phyloP scores from a whole-genome alignment of 37 sponge, comb jelly and placozoan species.

The Bolinopsis microptera region DNA sequence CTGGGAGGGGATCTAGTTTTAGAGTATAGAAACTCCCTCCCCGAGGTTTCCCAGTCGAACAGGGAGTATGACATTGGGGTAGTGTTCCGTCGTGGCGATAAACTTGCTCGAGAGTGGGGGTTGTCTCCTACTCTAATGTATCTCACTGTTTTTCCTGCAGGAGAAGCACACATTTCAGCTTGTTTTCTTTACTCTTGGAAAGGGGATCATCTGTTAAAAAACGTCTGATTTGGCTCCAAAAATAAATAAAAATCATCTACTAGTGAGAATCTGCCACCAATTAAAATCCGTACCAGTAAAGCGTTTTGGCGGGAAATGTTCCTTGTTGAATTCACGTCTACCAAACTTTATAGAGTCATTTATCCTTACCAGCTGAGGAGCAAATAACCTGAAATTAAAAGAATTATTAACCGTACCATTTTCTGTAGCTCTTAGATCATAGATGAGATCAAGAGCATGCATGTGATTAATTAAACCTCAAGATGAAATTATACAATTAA shows the following conservation, averaged over 20 bases:
- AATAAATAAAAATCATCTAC: too few relatives aligned
- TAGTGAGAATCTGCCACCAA: too few relatives aligned
- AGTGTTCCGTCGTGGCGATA: slow-evolving; percentile 30
- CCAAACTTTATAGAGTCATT: slow-evolving; percentile 58
- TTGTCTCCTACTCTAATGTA: background rate
- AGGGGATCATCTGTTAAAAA: too few relatives aligned
- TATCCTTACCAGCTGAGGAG: slow-evolving; percentile 18
- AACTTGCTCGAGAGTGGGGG: background rate
- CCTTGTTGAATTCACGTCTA: slow-evolving; percentile 13
- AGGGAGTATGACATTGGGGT: slow-evolving; percentile 34
- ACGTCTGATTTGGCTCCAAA: too few relatives aligned
- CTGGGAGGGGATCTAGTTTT: background rate
- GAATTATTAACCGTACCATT: too few relatives aligned
- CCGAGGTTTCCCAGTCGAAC: slow-evolving; percentile 46
- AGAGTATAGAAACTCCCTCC: slow-evolving; percentile 12
- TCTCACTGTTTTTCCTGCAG: background rate
- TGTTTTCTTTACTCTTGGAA: too few relatives aligned
- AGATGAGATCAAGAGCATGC: too few relatives aligned
- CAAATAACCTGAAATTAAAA: slow-evolving; percentile 46
- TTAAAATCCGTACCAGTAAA: background rate
- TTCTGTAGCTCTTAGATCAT: too few relatives aligned
- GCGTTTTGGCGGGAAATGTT: background rate
- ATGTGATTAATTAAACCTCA: too few relatives aligned
- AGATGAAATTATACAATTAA: too few relatives aligned
- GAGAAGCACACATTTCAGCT: too few relatives aligned